These are phyloP conservation scores for Himalopsyche kuldschensis DNA, from an alignment of 2,888 invertebrate species.

Conservation along the genomic window DNA sequence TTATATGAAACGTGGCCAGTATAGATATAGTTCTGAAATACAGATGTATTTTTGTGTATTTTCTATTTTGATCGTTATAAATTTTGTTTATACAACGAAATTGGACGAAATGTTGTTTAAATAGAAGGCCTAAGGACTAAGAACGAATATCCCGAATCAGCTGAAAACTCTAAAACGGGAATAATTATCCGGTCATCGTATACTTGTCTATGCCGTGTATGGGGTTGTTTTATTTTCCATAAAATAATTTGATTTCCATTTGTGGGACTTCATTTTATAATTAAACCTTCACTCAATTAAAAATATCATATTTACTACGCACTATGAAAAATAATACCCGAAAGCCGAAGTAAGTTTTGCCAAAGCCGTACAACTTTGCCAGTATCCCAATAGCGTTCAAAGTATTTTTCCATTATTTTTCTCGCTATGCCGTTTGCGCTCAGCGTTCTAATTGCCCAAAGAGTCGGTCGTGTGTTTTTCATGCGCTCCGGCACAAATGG, in stretches of 20 bases:
- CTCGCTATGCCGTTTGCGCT: conserved; percentile 17
- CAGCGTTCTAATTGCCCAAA: conserved; percentile 26
- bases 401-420: conserved; percentile 20
- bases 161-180: too few relatives aligned
- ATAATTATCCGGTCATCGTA: too few relatives aligned
- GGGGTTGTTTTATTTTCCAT: too few relatives aligned
- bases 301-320: neutral
- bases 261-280: neutral
- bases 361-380: neutral
- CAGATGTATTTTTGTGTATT: too few relatives aligned
- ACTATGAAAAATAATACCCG: neutral
- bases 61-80: too few relatives aligned
- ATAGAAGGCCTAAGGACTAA: too few relatives aligned
- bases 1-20: too few relatives aligned
- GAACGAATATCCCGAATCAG: too few relatives aligned
- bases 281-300: neutral
- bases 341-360: neutral
- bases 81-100: too few relatives aligned
- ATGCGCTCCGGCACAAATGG: conserved; percentile 14
- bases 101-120: too few relatives aligned
- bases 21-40: too few relatives aligned
- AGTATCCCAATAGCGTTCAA: conserved; percentile 22
- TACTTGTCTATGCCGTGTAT: too few relatives aligned
- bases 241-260: neutral
- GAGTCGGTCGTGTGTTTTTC: conserved; percentile 9